Evolutionary conservation across 2,888 invertebrate genomes (phyloP).

Genomic region (Cheilosia scutellata): DNA sequence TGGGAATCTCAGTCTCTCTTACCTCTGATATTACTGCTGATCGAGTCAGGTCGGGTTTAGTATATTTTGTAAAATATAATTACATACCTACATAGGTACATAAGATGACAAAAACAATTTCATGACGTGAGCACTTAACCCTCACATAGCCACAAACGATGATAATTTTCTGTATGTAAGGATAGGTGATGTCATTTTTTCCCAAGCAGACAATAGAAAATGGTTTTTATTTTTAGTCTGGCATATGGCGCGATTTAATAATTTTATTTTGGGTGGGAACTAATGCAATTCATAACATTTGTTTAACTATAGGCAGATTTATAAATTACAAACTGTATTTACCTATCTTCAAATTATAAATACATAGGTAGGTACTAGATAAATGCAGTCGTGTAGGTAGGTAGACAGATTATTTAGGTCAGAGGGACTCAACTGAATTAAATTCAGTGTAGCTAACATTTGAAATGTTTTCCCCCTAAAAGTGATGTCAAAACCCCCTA

Average conservation of each 20-base stretch:
- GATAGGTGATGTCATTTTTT: constrained; percentile 59
- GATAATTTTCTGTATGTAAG: constrained; percentile 6
- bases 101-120: constrained; percentile 5
- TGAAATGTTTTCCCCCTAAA: too few species aligned
- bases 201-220: constrained; percentile 14
- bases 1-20: too few species aligned
- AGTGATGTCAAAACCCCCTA: too few species aligned
- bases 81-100: not conserved
- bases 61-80: not conserved
- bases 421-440: too few species aligned
- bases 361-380: too few species aligned
- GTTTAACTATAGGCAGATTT: not conserved
- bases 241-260: constrained; percentile 12
- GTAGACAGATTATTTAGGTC: too few species aligned
- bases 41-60: not conserved
- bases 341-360: too few species aligned
- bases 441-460: too few species aligned
- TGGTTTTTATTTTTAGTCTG: constrained; percentile 23
- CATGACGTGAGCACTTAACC: constrained; percentile 16
- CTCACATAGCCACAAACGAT: not conserved
- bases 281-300: not conserved
- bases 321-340: not conserved
- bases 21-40: too few species aligned
- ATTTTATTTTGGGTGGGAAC: constrained; percentile 5
- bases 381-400: too few species aligned